These are phyloP conservation scores for Poeciliopsis gracilis DNA, from an alignment of 2,797 vertebrate species.

Conservation along the genomic window DNA sequence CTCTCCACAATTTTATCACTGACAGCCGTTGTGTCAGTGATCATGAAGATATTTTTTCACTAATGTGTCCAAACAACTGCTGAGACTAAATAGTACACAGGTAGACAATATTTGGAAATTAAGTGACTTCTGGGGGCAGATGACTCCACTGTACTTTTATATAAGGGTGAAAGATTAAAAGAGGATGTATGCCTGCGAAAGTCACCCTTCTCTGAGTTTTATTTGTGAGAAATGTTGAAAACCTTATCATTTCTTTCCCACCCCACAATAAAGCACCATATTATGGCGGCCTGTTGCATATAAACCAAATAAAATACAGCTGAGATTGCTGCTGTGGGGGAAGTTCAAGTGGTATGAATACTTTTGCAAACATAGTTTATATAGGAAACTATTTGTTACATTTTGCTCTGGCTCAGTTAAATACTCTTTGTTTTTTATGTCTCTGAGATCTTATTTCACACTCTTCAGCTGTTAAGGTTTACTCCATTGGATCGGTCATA, in stretches of 20 bases:
- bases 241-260: background rate
- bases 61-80: background rate
- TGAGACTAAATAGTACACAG: background rate
- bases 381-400: background rate
- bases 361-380: background rate
- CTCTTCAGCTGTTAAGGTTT: background rate
- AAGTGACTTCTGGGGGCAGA: background rate
- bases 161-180: background rate
- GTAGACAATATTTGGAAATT: background rate
- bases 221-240: background rate
- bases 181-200: background rate
- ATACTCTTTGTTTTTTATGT: background rate
- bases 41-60: background rate
- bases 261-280: background rate
- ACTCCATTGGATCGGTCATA: background rate
- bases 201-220: background rate
- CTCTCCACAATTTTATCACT: background rate
- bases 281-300: background rate
- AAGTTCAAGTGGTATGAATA: background rate
- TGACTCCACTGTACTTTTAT: background rate
- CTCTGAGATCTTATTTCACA: constrained; percentile 2
- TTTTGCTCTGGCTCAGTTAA: background rate
- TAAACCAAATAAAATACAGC: background rate
- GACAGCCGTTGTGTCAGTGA: background rate
- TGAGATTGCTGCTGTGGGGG: background rate